Evolutionary conservation across 1,140 invertebrate genomes (phyloP).

Genomic region (Lucilia cuprina): DNA sequence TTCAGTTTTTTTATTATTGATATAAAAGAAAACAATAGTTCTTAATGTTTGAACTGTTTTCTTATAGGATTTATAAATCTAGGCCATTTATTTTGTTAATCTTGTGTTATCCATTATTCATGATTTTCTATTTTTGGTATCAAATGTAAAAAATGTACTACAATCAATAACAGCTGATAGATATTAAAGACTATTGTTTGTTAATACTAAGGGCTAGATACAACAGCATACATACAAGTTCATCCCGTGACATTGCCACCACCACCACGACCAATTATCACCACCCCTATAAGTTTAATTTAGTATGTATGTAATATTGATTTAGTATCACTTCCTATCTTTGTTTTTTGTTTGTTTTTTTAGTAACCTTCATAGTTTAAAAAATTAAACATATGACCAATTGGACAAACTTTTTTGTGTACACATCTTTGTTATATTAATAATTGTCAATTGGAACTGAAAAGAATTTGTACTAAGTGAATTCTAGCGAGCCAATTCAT

Average conservation of each 20-base stretch:
- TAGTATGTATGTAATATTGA: conserved; percentile 3
- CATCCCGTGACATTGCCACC: background rate
- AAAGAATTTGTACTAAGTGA: too few relatives aligned
- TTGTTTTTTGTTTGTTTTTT: too few relatives aligned
- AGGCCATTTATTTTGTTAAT: background rate
- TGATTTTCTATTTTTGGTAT: too few relatives aligned
- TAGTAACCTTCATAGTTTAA: too few relatives aligned
- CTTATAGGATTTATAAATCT: background rate
- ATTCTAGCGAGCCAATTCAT: too few relatives aligned
- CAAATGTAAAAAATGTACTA: too few relatives aligned
- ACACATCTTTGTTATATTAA: too few relatives aligned
- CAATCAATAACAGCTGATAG: background rate
- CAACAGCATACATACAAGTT: background rate
- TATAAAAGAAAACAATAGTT: background rate
- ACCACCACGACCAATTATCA: background rate
- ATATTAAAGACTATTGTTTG: background rate
- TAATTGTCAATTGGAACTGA: too few relatives aligned
- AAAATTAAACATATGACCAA: too few relatives aligned
- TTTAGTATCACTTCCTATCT: background rate
- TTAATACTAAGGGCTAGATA: background rate
- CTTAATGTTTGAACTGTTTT: background rate
- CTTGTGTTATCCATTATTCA: too few relatives aligned
- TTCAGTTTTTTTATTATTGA: too few relatives aligned
- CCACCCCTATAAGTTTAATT: background rate
- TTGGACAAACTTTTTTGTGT: too few relatives aligned